These are phyloP conservation scores for Diploptera punctata DNA, from an alignment of 2,888 invertebrate species.

Conservation along the genomic window DNA sequence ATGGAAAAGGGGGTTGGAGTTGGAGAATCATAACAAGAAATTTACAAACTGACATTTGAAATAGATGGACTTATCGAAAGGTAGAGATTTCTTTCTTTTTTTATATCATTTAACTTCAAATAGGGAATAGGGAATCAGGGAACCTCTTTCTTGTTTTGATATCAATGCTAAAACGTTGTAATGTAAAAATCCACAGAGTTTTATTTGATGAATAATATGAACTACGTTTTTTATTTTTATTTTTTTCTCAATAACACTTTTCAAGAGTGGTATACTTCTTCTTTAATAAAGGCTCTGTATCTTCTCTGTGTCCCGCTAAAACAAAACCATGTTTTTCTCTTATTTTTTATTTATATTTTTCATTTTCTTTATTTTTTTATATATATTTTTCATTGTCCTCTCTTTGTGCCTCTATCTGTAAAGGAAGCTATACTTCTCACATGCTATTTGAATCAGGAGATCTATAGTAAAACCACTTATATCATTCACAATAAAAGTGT, in stretches of 20 bases:
- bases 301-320: conserved; percentile 14
- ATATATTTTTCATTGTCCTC: conserved; percentile 12
- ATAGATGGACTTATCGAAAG: conserved; percentile 18
- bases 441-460: conserved; percentile 26
- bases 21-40: conserved; percentile 20
- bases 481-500: conserved; percentile 24
- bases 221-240: no score
- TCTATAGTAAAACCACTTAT: conserved; percentile 20
- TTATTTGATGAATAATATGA: conserved; percentile 17
- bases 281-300: conserved; percentile 13
- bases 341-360: conserved; percentile 10
- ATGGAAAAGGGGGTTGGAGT: conserved; percentile 7
- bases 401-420: conserved; percentile 16
- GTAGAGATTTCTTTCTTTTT: conserved; percentile 6
- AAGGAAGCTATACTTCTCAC: conserved; percentile 22
- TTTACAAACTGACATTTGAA: conserved; percentile 21
- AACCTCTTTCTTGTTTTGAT: conserved; percentile 15
- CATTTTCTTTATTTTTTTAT: no score
- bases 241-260: conserved; percentile 8
- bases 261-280: conserved; percentile 21
- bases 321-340: conserved; percentile 15
- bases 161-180: conserved; percentile 25
- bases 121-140: background rate
- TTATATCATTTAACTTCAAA: background rate
- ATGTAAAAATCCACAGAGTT: conserved; percentile 33